These are phyloP conservation scores for Corynorhinus townsendii DNA, from an alignment of 2,113 vertebrate genomes.

Conservation along the genomic window DNA sequence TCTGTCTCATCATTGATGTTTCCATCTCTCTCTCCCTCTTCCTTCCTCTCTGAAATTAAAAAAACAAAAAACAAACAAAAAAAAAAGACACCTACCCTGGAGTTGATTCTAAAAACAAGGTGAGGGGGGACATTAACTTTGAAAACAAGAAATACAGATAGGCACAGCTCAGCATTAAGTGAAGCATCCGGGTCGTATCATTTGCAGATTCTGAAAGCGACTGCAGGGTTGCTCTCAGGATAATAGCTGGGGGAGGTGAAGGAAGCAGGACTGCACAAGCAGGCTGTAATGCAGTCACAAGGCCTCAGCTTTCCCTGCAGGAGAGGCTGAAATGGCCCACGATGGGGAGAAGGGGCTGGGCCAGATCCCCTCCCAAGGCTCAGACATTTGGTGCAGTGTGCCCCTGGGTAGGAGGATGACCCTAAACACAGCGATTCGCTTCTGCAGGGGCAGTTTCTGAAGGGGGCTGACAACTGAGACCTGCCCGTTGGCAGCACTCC, in stretches of 20 bases:
- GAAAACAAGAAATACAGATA: neutral
- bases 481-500: neutral
- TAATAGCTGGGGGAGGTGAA: neutral
- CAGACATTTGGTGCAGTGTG: too few relatives aligned
- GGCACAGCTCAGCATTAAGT: neutral
- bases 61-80: too few relatives aligned
- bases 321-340: neutral
- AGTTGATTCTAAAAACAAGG: neutral
- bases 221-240: too few relatives aligned
- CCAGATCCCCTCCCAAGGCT: neutral
- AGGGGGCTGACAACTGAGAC: neutral
- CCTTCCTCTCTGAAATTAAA: too few relatives aligned
- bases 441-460: neutral
- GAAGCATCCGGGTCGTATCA: neutral
- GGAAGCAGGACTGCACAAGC: neutral
- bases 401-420: neutral
- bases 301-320: neutral
- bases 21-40: too few relatives aligned
- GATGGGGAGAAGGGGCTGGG: neutral
- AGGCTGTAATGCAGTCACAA: too few relatives aligned
- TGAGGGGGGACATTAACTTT: neutral
- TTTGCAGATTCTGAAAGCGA: neutral
- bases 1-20: too few relatives aligned
- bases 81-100: neutral
- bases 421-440: neutral